phyloP scores from a whole-genome alignment of 2,797 vertebrate species.

The Nannoperca australis region DNA sequence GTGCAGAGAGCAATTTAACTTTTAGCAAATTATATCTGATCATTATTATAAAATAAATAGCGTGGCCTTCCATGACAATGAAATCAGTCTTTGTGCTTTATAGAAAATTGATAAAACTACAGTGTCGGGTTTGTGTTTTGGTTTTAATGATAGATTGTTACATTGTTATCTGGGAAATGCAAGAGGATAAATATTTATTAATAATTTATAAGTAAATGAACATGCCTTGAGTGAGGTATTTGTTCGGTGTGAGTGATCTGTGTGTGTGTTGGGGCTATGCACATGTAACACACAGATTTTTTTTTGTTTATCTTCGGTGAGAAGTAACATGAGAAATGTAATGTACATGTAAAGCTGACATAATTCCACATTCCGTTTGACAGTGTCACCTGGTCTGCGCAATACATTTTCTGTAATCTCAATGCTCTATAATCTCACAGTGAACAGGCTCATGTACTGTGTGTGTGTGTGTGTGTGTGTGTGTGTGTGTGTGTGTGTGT shows the following conservation, averaged over 20 bases:
- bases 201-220: conserved; percentile 21
- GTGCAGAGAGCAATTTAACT: conserved; percentile 66
- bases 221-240: conserved; percentile 20
- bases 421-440: conserved; percentile 16
- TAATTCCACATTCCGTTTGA: conserved; percentile 39
- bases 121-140: conserved; percentile 34
- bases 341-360: conserved; percentile 43
- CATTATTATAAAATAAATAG: conserved; percentile 56
- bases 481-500: conserved; percentile 12
- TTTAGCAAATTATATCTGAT: conserved; percentile 68
- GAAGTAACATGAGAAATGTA: conserved; percentile 32
- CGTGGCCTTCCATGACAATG: conserved; percentile 51
- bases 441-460: conserved; percentile 9
- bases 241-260: background rate
- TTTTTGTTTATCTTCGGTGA: background rate
- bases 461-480: conserved; percentile 5
- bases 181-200: conserved; percentile 40
- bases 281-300: conserved; percentile 8
- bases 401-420: conserved; percentile 38
- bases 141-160: conserved; percentile 22
- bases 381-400: conserved; percentile 36
- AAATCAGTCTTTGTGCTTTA: conserved; percentile 42
- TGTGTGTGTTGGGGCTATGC: conserved; percentile 6
- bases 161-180: conserved; percentile 31
- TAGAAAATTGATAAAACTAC: conserved; percentile 40